phyloP scores from a whole-genome alignment of 2,113 vertebrate genomes.

The Dromas ardeola region DNA sequence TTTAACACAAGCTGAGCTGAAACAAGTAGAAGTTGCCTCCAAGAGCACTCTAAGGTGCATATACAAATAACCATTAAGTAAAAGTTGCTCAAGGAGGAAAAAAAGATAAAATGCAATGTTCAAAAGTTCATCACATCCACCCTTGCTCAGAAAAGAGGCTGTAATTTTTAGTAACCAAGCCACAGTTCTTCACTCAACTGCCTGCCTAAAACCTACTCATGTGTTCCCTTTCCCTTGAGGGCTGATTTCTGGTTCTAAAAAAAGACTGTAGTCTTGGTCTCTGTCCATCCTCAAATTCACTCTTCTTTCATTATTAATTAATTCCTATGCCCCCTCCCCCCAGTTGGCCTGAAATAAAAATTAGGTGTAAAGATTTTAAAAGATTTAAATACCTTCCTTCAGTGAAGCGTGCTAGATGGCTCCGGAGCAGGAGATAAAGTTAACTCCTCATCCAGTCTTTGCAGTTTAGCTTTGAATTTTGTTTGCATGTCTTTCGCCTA shows the following conservation, averaged over 20 bases:
- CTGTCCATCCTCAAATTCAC: not conserved
- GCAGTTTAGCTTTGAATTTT: not conserved
- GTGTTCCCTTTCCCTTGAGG: not conserved
- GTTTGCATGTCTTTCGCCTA: not conserved
- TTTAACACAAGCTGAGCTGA: not conserved
- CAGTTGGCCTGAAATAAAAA: not conserved
- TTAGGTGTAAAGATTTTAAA: not conserved
- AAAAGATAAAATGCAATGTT: not conserved
- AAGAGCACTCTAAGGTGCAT: not conserved
- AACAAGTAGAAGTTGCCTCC: not conserved
- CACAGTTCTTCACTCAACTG: not conserved
- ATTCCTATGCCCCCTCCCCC: not conserved
- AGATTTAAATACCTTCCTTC: slow-evolving; percentile 22
- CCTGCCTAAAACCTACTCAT: not conserved
- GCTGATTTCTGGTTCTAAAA: not conserved
- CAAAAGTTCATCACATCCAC: not conserved
- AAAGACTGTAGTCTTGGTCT: not conserved
- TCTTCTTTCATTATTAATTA: not conserved
- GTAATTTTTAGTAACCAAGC: not conserved
- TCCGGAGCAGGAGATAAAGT: not conserved
- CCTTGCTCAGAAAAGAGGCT: not conserved
- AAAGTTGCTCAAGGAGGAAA: not conserved
- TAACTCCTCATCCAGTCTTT: not conserved
- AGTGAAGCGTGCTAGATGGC: not conserved
- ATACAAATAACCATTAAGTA: not conserved